These are phyloP conservation scores for Sula dactylatra DNA, from an alignment of 2,113 vertebrate species.

Conservation along the genomic window DNA sequence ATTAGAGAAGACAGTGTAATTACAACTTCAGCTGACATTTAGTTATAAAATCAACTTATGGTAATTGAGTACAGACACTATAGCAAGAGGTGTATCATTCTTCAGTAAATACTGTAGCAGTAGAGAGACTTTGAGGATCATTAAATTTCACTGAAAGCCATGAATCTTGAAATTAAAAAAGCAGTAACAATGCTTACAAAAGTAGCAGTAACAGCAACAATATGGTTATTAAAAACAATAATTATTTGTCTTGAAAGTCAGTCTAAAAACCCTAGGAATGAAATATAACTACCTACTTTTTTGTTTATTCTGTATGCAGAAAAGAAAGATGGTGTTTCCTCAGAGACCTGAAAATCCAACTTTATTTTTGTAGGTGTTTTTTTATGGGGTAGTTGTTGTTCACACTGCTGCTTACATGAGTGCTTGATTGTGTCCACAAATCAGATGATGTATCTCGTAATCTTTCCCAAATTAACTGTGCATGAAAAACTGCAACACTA, in stretches of 20 bases:
- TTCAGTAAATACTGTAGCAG: constrained; percentile 15
- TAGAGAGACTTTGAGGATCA: not conserved
- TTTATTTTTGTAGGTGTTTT: not conserved
- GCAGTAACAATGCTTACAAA: not conserved
- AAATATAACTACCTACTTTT: not conserved
- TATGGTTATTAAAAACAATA: not conserved
- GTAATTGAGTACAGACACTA: constrained; percentile 20
- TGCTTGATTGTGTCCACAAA: not conserved
- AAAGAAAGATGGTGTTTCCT: not conserved
- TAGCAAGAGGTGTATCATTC: not conserved
- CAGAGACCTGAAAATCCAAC: not conserved
- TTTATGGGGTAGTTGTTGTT: not conserved
- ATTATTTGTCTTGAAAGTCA: not conserved
- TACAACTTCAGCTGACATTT: not conserved
- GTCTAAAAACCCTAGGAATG: not conserved
- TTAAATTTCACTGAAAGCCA: not conserved
- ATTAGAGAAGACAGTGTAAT: constrained; percentile 35
- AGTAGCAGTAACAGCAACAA: not conserved
- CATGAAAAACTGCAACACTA: not conserved
- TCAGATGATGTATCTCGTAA: not conserved
- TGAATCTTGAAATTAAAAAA: constrained; percentile 24
- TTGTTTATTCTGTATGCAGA: not conserved
- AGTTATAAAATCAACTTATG: constrained; percentile 27
- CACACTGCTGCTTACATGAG: not conserved
- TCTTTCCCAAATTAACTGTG: not conserved